A percentile compares a stretch with the other conserved stretches of the same genome.
Conservation (phyloP, 2,888 invertebrate genomes). For the Conomelus anceps region DNA sequence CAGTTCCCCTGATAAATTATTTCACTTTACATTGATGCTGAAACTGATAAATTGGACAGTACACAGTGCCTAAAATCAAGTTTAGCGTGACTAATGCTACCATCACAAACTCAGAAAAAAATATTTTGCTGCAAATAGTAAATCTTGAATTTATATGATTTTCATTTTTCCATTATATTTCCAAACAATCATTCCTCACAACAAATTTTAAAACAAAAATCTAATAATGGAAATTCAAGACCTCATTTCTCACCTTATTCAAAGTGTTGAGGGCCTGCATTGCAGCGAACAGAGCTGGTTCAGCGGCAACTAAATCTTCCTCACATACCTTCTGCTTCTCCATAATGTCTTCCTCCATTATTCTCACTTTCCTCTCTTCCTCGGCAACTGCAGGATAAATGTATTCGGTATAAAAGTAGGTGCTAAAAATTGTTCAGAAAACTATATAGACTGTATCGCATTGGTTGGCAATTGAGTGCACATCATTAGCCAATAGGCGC, state of each 20-base stretch:
- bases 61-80: too few species aligned
- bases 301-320: constrained; percentile 82
- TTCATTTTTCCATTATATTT: too few species aligned
- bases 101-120: background rate
- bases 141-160: too few species aligned
- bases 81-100: background rate
- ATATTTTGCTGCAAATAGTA: background rate
- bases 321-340: constrained; percentile 80
- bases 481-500: too few species aligned
- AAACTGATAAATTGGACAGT: too few species aligned
- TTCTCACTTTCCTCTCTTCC: constrained; percentile 84
- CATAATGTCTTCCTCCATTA: constrained; percentile 81
- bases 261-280: constrained; percentile 85
- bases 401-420: constrained; percentile 11
- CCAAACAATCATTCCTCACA: too few species aligned
- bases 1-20: too few species aligned
- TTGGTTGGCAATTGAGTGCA: too few species aligned
- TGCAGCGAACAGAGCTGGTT: constrained; percentile 83
- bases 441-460: too few species aligned
- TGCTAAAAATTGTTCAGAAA: too few species aligned
- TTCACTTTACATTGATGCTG: too few species aligned
- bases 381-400: constrained; percentile 51
- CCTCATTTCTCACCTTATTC: constrained; percentile 57
- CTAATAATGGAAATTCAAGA: background rate
- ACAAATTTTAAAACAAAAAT: background rate